Evolutionary conservation across 2,797 vertebrate species (phyloP).

Genomic region (Limosa lapponica): DNA sequence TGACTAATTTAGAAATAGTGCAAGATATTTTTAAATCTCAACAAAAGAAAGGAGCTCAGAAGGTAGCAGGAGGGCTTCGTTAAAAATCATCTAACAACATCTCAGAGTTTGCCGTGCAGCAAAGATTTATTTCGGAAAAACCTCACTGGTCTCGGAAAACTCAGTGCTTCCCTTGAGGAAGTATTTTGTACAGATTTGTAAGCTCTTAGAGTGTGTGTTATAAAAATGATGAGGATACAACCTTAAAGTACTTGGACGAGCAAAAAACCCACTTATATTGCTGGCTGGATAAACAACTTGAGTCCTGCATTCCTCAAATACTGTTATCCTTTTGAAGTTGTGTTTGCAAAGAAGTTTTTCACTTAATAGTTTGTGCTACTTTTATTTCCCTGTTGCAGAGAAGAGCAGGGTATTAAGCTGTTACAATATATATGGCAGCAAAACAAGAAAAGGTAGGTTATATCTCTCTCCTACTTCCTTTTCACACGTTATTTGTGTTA

Average conservation of each 20-base stretch:
- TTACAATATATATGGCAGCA: background rate
- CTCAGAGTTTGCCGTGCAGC: background rate
- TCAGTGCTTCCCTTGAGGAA: background rate
- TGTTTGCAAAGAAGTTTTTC: background rate
- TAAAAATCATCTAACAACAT: background rate
- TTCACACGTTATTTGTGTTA: background rate
- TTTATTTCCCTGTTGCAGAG: background rate
- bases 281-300: background rate
- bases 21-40: background rate
- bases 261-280: background rate
- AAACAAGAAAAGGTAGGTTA: background rate
- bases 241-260: background rate
- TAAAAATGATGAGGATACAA: background rate
- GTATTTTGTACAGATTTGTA: background rate
- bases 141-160: background rate
- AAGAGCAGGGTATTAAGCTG: background rate
- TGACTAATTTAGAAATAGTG: conserved; percentile 22
- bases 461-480: background rate
- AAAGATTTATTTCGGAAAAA: background rate
- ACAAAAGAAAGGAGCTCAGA: background rate
- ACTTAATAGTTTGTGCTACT: background rate
- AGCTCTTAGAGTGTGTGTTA: background rate
- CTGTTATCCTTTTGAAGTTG: background rate
- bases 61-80: background rate
- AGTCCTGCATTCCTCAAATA: background rate